Evolutionary conservation across 2,113 vertebrate species (phyloP), one percentile per base, ranked within the genome.

Genomic region (Catharus minimus): DNA sequence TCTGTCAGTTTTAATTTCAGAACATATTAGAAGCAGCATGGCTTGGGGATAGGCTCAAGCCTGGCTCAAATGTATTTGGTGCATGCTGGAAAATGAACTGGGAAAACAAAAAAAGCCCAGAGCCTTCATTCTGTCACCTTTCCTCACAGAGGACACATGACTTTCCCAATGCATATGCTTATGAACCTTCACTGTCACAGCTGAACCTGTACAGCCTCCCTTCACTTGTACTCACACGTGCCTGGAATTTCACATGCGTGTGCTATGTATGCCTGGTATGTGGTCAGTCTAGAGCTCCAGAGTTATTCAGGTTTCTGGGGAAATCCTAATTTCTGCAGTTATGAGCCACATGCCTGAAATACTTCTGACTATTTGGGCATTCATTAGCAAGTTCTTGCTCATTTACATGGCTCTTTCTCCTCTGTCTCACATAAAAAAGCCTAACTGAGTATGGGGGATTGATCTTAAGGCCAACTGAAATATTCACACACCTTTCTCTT

Each of bases 241-340:
- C 36, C 47, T 75, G 66, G 26, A 38, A 43, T 62, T 47, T 89
- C 62, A 58, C n/a, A 32, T 2, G 5, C 8, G 16, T 39, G 28
- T 7, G 7, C n/a, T 30, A 8, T 68, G 32, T 19, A 82, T 0
- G 0, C 55, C 50, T 41, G 5, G 18, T 80, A 80, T 3, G 1
- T 74, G 61, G 47, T 60, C 79, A 74, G 52, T 28, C 24, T 62
- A 65, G 76, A 68, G 43, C 16, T 4, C 1, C 41, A 90, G 64
- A 88, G 15, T 61, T 67, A 88, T 74, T 67, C 60, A 77, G n/a
- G 28, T 30, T 82, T 86, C 73, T 82, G 41, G 44, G 43, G 53
- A 50, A 78, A 92, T 71, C 44, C 64, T 72, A 56, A 41, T 86
- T 93, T 93, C 69, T 86, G 33, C 56, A 88, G 13, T 67, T 80